Evolutionary conservation across 2,113 vertebrate species (phyloP).

Genomic region (Lycocorax pyrrhopterus): DNA sequence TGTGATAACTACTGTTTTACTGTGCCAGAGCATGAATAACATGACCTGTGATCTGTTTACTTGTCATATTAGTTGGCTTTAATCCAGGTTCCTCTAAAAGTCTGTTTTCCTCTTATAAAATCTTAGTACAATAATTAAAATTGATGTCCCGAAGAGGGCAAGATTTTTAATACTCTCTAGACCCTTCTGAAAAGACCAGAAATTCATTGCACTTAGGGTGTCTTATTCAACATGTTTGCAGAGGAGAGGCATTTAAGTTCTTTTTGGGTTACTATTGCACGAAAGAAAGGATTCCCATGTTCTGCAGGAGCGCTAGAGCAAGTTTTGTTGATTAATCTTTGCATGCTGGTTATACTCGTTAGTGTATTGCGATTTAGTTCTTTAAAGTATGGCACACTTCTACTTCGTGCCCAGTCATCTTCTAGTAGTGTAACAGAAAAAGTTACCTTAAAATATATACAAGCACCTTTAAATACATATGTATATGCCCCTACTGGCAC

Average conservation of each 20-base stretch:
- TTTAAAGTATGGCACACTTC: background rate
- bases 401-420: background rate
- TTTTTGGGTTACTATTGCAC: background rate
- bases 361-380: background rate
- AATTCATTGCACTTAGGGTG: background rate
- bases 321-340: background rate
- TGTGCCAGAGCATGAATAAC: slow-evolving; percentile 11
- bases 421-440: background rate
- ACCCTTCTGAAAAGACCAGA: background rate
- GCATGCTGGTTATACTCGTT: background rate
- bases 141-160: background rate
- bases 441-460: background rate
- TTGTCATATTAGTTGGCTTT: background rate
- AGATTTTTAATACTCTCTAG: background rate
- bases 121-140: background rate
- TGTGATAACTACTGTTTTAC: slow-evolving; percentile 21
- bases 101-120: background rate
- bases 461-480: background rate
- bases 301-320: background rate
- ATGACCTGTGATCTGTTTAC: slow-evolving; percentile 27
- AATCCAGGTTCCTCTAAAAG: slow-evolving; percentile 33
- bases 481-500: background rate
- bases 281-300: background rate
- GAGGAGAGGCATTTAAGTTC: background rate
- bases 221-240: background rate